A percentile compares a stretch with the other conserved stretches of the same genome.
Conservation (phyloP, 1,140 invertebrate species). For the Microplitis demolitor region DNA sequence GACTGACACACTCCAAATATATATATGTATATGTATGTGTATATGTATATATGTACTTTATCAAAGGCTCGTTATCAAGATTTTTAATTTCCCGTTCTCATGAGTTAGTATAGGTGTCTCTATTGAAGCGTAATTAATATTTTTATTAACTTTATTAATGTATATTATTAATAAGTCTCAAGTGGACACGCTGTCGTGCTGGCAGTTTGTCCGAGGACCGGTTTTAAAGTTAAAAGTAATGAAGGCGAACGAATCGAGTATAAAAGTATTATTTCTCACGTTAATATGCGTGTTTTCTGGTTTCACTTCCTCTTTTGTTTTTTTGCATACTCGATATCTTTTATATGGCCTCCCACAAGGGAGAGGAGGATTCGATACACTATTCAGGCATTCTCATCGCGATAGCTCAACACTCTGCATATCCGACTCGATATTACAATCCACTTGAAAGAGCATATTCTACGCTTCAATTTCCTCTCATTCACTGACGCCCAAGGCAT, state of each 20-base stretch:
- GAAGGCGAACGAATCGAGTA: no score
- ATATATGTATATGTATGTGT: no score
- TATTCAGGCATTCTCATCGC: not conserved
- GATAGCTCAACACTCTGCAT: not conserved
- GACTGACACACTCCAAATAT: constrained; percentile 10
- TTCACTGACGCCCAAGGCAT: no score
- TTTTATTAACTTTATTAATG: not conserved
- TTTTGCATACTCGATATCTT: no score
- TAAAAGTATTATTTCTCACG: no score
- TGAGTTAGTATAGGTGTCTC: not conserved
- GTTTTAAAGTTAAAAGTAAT: no score
- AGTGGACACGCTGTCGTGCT: no score
- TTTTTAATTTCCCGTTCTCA: constrained; percentile 17
- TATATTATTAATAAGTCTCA: not conserved
- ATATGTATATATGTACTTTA: constrained; percentile 3
- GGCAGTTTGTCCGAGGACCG: no score
- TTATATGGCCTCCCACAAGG: not conserved
- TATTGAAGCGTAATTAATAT: not conserved
- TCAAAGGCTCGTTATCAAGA: constrained; percentile 26
- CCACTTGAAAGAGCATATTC: constrained; percentile 9
- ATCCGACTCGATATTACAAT: constrained; percentile 12
- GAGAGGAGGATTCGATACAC: no score
- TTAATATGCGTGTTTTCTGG: no score
- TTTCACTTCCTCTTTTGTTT: no score
- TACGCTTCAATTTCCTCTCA: not conserved